Base-by-base conservation (phyloP, 2,888 invertebrate species). In the Thereva nobilitata region DNA sequence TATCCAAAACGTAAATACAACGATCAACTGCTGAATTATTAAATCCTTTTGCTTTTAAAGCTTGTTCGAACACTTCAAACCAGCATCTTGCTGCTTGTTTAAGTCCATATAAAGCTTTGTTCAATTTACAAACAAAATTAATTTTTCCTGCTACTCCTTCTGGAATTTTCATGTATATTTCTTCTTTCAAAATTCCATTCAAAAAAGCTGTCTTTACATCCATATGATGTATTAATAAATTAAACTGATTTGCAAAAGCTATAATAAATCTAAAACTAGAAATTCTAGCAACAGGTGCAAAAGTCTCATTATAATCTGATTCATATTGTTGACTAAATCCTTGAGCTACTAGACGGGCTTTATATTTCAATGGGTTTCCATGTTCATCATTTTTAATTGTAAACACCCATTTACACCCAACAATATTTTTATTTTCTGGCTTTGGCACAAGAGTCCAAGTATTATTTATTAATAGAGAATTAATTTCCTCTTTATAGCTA, bases 401-500 rank as follows among this genome's bases (percentile, higher is more conserved):
- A 72, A 72, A 71, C 35, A 67, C 72, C 73, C 68, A 72, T 57
- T 56, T 70, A 41, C 70, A 71, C 45, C 67, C 70, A 52, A 72
- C 40, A 23, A 71, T 66, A 67, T 73, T 73, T 67, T 67, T 70
- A 47, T 67, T 64, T 53, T 65, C 23, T 6, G 72, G 72, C 44
- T 45, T 68, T 34, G 55, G 5, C 49, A 70, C 69, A 47, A 72
- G 42, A n/a, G n/a, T n/a, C n/a, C n/a, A n/a, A 7, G 70, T 73
- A 42, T 72, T 61, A 61, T 72, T 74, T 44, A 49, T 23, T 12
- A 55, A 53, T 64, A 73, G 70, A 38, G 72, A 70, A 56, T 71
- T 65, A n/a, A 74, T 42, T 53, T 72, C 71, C 34, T 71, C 71
- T 63, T 70, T 55, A 74, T 71, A 34, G 73, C 73, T 59, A 70